Percentiles rank a stretch among this genome's conserved stretches.
These are phyloP conservation scores for Stichopus horrens DNA, from an alignment of 53 echinoderm and acorn worm genomes.

Conservation along the genomic window DNA sequence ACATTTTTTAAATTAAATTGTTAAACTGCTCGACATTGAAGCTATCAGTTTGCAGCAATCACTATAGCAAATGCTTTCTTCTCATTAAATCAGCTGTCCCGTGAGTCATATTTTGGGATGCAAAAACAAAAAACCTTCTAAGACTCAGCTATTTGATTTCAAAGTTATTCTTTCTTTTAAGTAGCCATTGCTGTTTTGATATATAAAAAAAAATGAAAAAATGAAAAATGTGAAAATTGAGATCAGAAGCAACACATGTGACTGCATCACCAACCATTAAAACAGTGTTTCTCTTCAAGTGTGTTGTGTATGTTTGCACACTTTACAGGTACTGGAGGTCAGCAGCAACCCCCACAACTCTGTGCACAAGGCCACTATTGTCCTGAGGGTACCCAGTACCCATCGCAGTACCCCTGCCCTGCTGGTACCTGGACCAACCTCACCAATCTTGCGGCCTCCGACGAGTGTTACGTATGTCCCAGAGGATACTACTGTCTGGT, in stretches of 20 bases:
- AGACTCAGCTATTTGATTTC: too few relatives aligned
- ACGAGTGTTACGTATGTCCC: constrained; percentile 86
- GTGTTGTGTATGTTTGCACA: not conserved
- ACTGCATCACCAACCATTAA: not conserved
- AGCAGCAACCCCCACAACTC: constrained; percentile 65
- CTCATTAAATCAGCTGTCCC: too few relatives aligned
- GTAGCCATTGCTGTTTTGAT: too few relatives aligned
- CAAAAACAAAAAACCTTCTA: too few relatives aligned
- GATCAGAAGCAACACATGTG: not conserved
- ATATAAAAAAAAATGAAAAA: too few relatives aligned
- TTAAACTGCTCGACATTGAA: too few relatives aligned
- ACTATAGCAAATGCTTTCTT: too few relatives aligned
- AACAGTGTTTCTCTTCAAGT: not conserved
- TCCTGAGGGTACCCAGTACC: constrained; percentile 83
- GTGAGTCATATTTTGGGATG: too few relatives aligned
- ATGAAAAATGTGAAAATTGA: not conserved
- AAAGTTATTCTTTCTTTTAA: too few relatives aligned
- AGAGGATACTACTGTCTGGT: constrained; percentile 86
- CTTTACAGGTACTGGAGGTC: constrained; percentile 81
- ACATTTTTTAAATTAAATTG: too few relatives aligned
- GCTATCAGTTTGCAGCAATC: too few relatives aligned
- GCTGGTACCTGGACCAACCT: constrained; percentile 93
- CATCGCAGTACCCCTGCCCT: constrained; percentile 91
- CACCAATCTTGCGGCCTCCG: constrained; percentile 75
- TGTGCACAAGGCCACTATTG: constrained; percentile 95